Evolutionary conservation across 2,113 vertebrate species (phyloP), one percentile per base, ranked within the genome.

Genomic region (Heloderma charlesbogerti): DNA sequence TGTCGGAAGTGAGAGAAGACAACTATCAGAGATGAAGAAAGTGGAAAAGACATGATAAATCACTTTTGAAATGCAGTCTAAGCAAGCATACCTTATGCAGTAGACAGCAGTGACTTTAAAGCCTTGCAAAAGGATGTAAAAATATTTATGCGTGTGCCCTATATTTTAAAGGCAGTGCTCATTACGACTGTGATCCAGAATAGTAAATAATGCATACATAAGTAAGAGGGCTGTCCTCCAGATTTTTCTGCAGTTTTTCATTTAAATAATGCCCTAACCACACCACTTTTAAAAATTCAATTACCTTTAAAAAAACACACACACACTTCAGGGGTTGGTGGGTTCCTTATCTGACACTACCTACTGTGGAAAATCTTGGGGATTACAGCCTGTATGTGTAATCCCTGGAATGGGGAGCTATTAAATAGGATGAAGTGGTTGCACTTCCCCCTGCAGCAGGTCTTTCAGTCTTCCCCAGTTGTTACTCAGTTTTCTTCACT

Each of bases 11-110:
- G 27, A 77, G 25, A 77, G 25, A 60, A 77, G 40, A 9, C 27
- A 57, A 60, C 25, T 43, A 77, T 77, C 25, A 40, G 51, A 16
- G 27, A 6, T 31, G 4, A 27, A 54, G 69, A 31, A 25, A 43
- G 3, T 87, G 51, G 54, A 27, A 87, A 60, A 87, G 51, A 75
- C 57, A 69, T 79, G 80, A 63, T 20, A 51, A 66, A 45, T 0
- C 74, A 6, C 31, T 10, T 86, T 77, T 89, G 72, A 93, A 57
- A 40, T 90, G 67, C 45, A 82, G 3, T 72, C 89, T 57, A 93
- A 88, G 94, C 90, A 95, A n/a, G 79, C 37, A 27, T 18, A 0
- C 22, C 0, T 74, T 87, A 74, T 43, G 31, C 1, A 45, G 43
- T 0, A 0, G 13, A 29, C 1, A 10, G 1, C 77, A 60, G 4